Percentiles rank a stretch among this genome's conserved stretches.
Evolutionary conservation across 2,797 vertebrate genomes (phyloP).

Genomic region (Microctenopoma stevenorrisi): DNA sequence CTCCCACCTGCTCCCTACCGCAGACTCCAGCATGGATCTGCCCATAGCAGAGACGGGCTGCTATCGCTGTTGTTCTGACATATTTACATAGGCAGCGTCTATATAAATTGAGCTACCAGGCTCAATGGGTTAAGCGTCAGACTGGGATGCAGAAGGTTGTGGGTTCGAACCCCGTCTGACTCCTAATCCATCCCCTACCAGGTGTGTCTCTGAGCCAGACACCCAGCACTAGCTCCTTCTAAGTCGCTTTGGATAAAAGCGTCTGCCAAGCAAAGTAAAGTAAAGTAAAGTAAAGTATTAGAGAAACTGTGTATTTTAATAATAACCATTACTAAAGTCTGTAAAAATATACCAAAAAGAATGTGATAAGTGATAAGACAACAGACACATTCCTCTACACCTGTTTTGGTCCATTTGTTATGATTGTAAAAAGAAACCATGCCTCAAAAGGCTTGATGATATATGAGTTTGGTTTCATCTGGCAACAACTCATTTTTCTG

Average conservation of each 20-base stretch:
- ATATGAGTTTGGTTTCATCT: slow-evolving; percentile 62
- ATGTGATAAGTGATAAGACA: slow-evolving; percentile 49
- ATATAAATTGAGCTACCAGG: too few relatives aligned
- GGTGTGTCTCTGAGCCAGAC: too few relatives aligned
- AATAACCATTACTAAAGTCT: slow-evolving; percentile 24
- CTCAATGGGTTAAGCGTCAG: too few relatives aligned
- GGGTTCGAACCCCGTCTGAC: too few relatives aligned
- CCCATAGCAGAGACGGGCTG: slow-evolving; percentile 1
- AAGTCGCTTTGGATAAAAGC: too few relatives aligned
- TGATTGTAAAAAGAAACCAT: slow-evolving; percentile 54
- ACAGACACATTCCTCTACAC: slow-evolving; percentile 48
- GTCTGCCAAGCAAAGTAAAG: too few relatives aligned
- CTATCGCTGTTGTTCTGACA: slow-evolving; percentile 15
- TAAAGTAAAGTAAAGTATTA: too few relatives aligned
- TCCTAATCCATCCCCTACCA: too few relatives aligned
- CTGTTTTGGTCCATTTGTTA: slow-evolving; percentile 50
- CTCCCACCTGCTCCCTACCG: slow-evolving; percentile 61
- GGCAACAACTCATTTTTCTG: slow-evolving; percentile 63
- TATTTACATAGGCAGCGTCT: slow-evolving; percentile 35
- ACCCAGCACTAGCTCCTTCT: too few relatives aligned
- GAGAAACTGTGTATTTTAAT: slow-evolving; percentile 31
- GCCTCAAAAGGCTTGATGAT: slow-evolving; percentile 57
- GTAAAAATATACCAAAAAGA: slow-evolving; percentile 29
- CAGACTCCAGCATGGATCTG: slow-evolving; percentile 19
- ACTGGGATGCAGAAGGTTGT: too few relatives aligned